phyloP scores from a whole-genome alignment of 2,888 invertebrate species.

The Spisula solida region DNA sequence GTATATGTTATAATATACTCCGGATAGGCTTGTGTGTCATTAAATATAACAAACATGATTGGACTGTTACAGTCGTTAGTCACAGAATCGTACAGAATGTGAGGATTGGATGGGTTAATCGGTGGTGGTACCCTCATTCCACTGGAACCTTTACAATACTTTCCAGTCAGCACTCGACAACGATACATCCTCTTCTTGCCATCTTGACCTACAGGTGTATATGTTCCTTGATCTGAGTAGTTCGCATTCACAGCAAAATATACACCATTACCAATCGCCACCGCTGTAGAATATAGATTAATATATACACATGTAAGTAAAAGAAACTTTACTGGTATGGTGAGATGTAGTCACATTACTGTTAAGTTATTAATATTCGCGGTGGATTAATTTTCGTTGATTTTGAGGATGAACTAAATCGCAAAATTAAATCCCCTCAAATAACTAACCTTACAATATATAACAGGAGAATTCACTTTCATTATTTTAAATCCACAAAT shows the following conservation, averaged over 20 bases:
- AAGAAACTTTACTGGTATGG: no score
- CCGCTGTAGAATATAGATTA: conserved; percentile 67
- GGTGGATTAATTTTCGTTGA: no score
- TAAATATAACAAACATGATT: conserved; percentile 81
- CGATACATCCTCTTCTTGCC: conserved; percentile 76
- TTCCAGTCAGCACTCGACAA: conserved; percentile 77
- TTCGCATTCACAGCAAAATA: conserved; percentile 80
- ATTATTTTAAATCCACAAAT: no score
- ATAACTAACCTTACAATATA: no score
- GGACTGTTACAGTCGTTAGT: conserved; percentile 72
- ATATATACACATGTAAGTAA: no score
- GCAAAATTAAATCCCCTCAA: no score
- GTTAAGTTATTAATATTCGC: no score
- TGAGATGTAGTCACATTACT: no score
- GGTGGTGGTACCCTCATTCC: conserved; percentile 72
- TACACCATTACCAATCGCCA: conserved; percentile 79
- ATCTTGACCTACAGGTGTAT: conserved; percentile 61
- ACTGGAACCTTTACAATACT: conserved; percentile 60
- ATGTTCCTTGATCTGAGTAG: conserved; percentile 74
- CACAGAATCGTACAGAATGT: conserved; percentile 76
- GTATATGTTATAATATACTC: conserved; percentile 77
- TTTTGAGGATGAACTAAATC: no score
- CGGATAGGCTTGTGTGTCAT: conserved; percentile 83
- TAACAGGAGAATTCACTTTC: no score
- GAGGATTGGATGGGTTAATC: conserved; percentile 48